phyloP scores from a whole-genome alignment of 2,888 invertebrate genomes.

The Cosmia trapezina region DNA sequence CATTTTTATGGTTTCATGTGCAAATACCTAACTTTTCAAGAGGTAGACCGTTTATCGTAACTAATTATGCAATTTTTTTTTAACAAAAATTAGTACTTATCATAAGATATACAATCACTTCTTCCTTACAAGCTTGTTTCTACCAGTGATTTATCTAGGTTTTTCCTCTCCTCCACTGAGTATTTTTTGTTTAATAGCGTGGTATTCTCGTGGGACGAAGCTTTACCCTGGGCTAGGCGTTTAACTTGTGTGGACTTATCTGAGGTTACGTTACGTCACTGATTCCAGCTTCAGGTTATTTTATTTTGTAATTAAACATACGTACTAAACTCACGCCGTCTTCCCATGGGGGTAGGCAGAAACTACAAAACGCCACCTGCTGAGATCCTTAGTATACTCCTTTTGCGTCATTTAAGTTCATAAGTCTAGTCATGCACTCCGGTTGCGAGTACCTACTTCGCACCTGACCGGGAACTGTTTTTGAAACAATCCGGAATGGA shows the following conservation, averaged over 20 bases:
- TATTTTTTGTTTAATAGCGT: conserved; percentile 38
- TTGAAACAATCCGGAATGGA: not conserved
- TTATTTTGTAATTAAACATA: conserved; percentile 4
- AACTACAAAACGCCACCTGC: no score
- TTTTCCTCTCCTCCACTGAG: conserved; percentile 10
- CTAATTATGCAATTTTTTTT: not conserved
- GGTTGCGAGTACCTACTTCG: not conserved
- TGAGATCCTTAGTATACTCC: not conserved
- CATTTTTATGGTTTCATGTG: not conserved
- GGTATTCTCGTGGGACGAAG: conserved; percentile 6
- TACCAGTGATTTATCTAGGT: conserved; percentile 2
- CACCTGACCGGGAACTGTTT: not conserved
- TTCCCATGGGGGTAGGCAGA: not conserved
- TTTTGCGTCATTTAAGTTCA: no score
- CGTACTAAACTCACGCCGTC: not conserved
- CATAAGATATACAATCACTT: no score
- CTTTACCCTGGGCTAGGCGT: conserved; percentile 1
- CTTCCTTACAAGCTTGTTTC: not conserved
- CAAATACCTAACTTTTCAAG: no score
- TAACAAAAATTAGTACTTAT: not conserved
- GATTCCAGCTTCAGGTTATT: not conserved
- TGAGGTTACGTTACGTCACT: conserved; percentile 11
- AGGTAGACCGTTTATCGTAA: not conserved
- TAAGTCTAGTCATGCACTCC: not conserved
- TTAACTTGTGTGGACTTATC: conserved; percentile 32